Evolutionary conservation across 2,888 invertebrate genomes (phyloP), one percentile per base, ranked within the genome.

Genomic region (Drosophila longiperda): DNA sequence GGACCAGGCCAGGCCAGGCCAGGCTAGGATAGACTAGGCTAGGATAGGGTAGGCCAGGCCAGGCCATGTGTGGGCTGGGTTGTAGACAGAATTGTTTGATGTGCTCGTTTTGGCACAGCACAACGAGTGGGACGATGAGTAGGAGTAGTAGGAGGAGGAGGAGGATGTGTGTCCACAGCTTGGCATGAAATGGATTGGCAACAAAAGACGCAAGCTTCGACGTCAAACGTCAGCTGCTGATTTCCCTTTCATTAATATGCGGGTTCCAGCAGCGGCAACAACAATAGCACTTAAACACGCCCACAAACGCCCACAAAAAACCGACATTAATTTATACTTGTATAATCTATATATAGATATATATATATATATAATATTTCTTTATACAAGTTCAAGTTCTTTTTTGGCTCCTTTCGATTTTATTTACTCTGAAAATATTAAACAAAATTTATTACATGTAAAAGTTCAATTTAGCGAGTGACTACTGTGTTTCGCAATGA

Each of bases 161-260:
- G 55, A 42, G 50, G 12, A 20, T 32, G 33, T 15, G 20, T 1
- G 33, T 23, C 49, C 50, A 36, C 23, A 59, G 26, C 54, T n/a
- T n/a, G 20, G 42, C 26, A 55, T 57, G 40, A 20, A 57, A 58
- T 64, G 63, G 52, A 75, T 76, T 76, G 77, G 66, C 77, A 71
- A 80, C 78, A 78, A 78, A 73, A 77, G 81, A 59, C 70, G 32
- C 59, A 34, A 57, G 36, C 17, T 50, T 15, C 49, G 57, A 34
- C n/a, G 67, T 42, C 57, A 58, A 54, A 71, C 82, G 75, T 78
- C 75, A 82, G 65, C 75, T 71, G 67, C 50, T 68, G 83, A 73
- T 89, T 89, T 89, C 82, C 70, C 83, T 82, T 89, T 89, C 85
- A 89, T 79, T 89, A 89, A 82, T 79, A 87, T 78, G 83, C 87